Evolutionary conservation across 64 coral and sea anemone genomes (phyloP).

Genomic region (Platygyra sinensis): DNA sequence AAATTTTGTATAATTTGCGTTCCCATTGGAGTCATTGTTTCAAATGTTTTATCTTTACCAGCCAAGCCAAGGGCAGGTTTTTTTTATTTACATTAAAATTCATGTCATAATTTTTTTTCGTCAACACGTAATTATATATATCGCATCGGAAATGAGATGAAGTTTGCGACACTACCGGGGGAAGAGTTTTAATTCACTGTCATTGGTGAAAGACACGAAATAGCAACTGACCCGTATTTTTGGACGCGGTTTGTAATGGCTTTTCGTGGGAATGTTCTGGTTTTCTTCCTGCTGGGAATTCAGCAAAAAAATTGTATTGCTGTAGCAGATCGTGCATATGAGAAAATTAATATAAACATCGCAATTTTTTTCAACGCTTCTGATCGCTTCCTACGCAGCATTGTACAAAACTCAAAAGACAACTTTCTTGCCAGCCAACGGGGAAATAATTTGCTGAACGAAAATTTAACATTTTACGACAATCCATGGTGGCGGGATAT

Average conservation of each 20-base stretch:
- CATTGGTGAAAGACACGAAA: not conserved
- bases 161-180: not conserved
- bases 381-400: not conserved
- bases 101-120: not conserved
- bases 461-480: not conserved
- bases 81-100: not conserved
- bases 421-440: not conserved
- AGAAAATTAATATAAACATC: not conserved
- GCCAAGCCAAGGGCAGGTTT: not conserved
- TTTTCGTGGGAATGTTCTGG: not conserved
- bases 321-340: too few species aligned
- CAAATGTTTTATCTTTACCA: not conserved
- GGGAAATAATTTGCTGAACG: not conserved
- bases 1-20: not conserved
- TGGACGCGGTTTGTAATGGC: not conserved
- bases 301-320: not conserved
- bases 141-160: constrained; percentile 5
- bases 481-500: not conserved
- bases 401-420: constrained; percentile 14
- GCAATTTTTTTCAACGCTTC: constrained; percentile 15
- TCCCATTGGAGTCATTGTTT: not conserved
- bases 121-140: not conserved
- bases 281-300: not conserved
- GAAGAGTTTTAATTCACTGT: not conserved
- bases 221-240: not conserved